Conservation (phyloP, 2,888 invertebrate genomes). For the Drosophila robusta region DNA sequence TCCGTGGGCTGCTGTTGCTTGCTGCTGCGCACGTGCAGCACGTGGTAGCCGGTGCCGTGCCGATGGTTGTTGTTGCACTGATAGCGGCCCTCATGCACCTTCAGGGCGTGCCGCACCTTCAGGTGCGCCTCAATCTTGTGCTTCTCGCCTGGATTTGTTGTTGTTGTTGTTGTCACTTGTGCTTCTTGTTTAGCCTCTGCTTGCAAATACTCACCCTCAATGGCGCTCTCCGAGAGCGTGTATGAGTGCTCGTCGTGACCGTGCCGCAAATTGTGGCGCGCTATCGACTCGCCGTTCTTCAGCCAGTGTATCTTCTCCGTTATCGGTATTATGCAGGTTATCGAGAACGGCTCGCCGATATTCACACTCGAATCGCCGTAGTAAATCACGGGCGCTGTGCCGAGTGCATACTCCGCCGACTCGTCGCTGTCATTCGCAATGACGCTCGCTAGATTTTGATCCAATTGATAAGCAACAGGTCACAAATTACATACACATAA, state of each 20-base stretch:
- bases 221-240: slow-evolving; percentile 79
- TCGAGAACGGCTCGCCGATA: slow-evolving; percentile 83
- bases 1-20: slow-evolving; percentile 69
- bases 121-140: slow-evolving; percentile 85
- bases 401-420: slow-evolving; percentile 73
- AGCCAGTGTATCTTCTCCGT: slow-evolving; percentile 84
- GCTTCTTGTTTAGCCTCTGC: not conserved
- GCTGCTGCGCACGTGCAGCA: slow-evolving; percentile 78
- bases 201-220: slow-evolving; percentile 83
- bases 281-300: slow-evolving; percentile 84
- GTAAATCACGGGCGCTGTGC: slow-evolving; percentile 76
- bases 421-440: slow-evolving; percentile 68
- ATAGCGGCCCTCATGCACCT: slow-evolving; percentile 84
- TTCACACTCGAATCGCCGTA: slow-evolving; percentile 84
- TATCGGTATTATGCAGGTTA: slow-evolving; percentile 84
- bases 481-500: not conserved
- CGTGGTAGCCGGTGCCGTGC: slow-evolving; percentile 77
- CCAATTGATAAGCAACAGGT: slow-evolving; percentile 1
- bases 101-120: slow-evolving; percentile 83
- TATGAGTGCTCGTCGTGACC: slow-evolving; percentile 84
- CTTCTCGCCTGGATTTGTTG: slow-evolving; percentile 79
- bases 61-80: slow-evolving; percentile 81
- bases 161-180: not conserved
- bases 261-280: slow-evolving; percentile 84
- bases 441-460: slow-evolving; percentile 14